Conservation (phyloP, 2,113 vertebrate genomes). For the Turdus rufiventris region DNA sequence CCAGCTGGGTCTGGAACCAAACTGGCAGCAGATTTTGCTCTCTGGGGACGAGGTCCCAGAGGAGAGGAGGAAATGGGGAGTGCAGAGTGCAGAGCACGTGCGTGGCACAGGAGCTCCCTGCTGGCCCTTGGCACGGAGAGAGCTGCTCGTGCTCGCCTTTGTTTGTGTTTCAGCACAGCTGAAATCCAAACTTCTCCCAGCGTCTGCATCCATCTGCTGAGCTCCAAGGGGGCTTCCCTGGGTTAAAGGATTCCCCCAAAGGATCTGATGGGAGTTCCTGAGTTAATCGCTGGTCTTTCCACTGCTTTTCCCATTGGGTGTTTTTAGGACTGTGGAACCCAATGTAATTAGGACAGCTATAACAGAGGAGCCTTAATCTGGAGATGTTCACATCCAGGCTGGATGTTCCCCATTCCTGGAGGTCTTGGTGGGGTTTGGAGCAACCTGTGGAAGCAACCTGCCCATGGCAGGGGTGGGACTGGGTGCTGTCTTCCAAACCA, state of each 20-base stretch:
- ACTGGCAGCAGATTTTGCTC: background rate
- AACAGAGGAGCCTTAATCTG: background rate
- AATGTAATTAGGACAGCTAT: fast-evolving
- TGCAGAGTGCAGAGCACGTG: background rate
- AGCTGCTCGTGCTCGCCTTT: background rate
- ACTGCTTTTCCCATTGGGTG: background rate
- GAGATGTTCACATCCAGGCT: background rate
- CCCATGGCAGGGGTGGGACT: background rate
- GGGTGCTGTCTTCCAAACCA: background rate
- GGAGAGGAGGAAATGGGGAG: background rate
- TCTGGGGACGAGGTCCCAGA: background rate
- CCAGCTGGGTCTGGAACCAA: background rate
- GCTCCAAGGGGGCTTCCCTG: background rate
- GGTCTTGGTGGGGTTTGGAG: background rate
- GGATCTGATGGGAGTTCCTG: background rate
- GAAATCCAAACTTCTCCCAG: background rate
- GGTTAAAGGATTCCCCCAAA: background rate
- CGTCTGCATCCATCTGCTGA: background rate
- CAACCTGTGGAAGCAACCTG: background rate
- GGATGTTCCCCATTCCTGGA: background rate
- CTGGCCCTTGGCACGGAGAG: background rate
- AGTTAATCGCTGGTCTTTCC: background rate
- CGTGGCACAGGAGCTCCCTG: background rate
- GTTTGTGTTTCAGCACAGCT: background rate
- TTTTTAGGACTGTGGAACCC: background rate